Conservation (phyloP, 2,113 vertebrate genomes). For the Dromiciops gliroides region DNA sequence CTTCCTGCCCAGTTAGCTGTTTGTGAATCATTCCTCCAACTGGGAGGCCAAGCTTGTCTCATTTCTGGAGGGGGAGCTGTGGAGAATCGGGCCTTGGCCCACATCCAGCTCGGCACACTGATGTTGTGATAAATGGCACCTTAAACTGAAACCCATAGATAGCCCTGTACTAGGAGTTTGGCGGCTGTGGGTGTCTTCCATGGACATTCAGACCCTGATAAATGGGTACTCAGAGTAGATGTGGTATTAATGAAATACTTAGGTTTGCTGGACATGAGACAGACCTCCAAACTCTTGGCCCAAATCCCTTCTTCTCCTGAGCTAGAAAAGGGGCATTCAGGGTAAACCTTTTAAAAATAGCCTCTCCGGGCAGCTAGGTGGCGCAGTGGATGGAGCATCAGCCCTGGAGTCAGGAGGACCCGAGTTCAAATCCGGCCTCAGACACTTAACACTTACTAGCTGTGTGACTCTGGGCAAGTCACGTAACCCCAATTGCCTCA, state of each 20-base stretch:
- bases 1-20: not conserved
- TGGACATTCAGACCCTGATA: not conserved
- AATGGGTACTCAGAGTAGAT: slow-evolving; percentile 25
- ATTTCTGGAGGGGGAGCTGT: not conserved
- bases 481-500: too few relatives aligned
- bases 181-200: not conserved
- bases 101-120: not conserved
- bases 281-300: slow-evolving; percentile 26
- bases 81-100: too few relatives aligned
- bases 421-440: too few relatives aligned
- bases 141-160: not conserved
- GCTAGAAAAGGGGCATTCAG: not conserved
- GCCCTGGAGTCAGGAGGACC: too few relatives aligned
- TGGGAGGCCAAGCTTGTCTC: not conserved
- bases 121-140: not conserved
- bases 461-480: too few relatives aligned
- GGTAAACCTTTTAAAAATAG: not conserved
- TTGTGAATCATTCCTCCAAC: not conserved
- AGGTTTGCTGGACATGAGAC: not conserved
- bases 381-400: too few relatives aligned
- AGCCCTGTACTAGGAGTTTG: not conserved
- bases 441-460: too few relatives aligned
- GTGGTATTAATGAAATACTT: not conserved
- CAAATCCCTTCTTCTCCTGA: slow-evolving; percentile 34
- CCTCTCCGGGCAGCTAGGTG: too few relatives aligned